Evolutionary conservation across 2,888 invertebrate species (phyloP).

Genomic region (Leptodirus hochenwartii): DNA sequence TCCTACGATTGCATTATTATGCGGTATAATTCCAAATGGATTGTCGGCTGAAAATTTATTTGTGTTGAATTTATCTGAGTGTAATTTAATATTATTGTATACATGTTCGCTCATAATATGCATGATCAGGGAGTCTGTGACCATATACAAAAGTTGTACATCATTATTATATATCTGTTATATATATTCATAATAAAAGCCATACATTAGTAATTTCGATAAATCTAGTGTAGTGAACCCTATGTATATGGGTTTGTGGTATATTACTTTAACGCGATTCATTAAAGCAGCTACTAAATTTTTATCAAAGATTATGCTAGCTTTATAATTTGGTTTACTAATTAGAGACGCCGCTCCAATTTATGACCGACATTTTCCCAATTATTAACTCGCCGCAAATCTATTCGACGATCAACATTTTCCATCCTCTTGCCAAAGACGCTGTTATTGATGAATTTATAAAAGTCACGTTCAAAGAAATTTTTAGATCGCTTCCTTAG

Average conservation of each 20-base stretch:
- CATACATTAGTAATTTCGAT: background rate
- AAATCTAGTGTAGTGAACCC: background rate
- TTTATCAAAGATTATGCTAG: background rate
- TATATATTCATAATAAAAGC: background rate
- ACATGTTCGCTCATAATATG: background rate
- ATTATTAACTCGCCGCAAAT: background rate
- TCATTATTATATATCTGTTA: background rate
- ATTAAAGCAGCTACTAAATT: background rate
- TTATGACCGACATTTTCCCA: constrained; percentile 2
- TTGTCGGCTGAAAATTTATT: constrained; percentile 6
- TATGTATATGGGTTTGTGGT: constrained; percentile 1
- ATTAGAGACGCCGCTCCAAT: background rate
- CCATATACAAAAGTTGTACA: background rate
- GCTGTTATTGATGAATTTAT: too few species aligned
- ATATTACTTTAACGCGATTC: constrained; percentile 1
- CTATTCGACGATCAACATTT: background rate
- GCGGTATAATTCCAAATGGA: constrained; percentile 12
- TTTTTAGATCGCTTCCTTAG: too few species aligned
- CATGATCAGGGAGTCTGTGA: background rate
- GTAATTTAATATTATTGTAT: background rate
- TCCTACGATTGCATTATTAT: constrained; percentile 18
- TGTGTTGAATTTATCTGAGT: background rate
- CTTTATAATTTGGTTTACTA: constrained; percentile 1
- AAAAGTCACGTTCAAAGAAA: too few species aligned
- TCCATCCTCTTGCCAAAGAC: background rate